These are phyloP conservation scores for Peromyscus nudipes DNA, from an alignment of 2,797 vertebrate species.

Conservation along the genomic window DNA sequence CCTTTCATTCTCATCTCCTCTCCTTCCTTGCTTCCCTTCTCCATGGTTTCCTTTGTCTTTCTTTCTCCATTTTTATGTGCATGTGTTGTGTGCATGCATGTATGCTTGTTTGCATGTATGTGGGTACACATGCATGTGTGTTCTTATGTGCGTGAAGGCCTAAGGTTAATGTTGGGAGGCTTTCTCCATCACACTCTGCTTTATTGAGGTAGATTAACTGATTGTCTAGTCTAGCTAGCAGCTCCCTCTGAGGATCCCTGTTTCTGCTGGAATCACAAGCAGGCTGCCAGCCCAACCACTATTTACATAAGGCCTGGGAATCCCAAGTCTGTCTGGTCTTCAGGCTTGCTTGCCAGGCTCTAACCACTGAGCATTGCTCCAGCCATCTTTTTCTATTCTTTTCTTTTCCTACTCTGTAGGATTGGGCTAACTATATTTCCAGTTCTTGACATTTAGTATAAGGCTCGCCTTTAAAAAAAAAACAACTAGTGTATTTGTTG, in stretches of 20 bases:
- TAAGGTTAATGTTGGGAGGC: not conserved
- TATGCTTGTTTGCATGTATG: not conserved
- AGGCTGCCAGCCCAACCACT: too few relatives aligned
- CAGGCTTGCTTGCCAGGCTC: not conserved
- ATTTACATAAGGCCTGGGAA: not conserved
- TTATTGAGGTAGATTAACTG: not conserved
- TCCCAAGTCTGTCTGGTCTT: not conserved
- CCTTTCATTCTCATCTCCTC: not conserved
- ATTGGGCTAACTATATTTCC: not conserved
- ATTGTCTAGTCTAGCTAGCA: not conserved
- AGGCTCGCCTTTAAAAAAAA: not conserved
- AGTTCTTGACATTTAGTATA: not conserved
- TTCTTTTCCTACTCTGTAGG: not conserved
- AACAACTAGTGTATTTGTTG: not conserved
- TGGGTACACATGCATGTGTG: not conserved
- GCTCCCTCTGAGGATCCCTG: not conserved
- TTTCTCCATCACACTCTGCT: not conserved
- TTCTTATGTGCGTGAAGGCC: not conserved
- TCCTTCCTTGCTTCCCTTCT: not conserved
- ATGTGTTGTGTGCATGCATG: not conserved
- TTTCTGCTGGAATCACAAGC: not conserved
- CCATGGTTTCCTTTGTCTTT: not conserved
- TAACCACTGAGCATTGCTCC: not conserved
- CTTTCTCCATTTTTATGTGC: not conserved
- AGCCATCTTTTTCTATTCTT: not conserved